Base-by-base conservation (phyloP, 2,888 invertebrate species). In the Myopa tessellatipennis region DNA sequence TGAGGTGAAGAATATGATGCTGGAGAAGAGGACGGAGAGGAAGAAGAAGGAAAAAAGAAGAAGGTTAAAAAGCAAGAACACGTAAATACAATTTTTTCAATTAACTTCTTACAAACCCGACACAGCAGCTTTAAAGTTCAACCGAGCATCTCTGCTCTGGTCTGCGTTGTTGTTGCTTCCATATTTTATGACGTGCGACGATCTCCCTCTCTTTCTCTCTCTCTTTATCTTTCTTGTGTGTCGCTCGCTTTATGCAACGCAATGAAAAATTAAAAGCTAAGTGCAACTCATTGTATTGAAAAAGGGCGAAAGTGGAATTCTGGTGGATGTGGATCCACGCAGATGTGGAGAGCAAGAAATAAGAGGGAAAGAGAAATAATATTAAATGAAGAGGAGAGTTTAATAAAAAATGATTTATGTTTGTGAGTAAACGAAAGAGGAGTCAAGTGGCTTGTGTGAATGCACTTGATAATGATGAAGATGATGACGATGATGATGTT, bases 351-450 rank as follows among this genome's bases (percentile, higher is more conserved):
- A 10, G 45, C 3, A 8, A 45, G 7, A 52, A 18, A 52, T 26
- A 4, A 45, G 45, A 16, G 60, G 69, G 16, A 3, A 61, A 58
- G 26, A 26, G 38, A 26, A 36, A 52, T 50, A 60, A 36, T 18
- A 70, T 52, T 38, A 74, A 76, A 78, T 78, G 18, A 72, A 74
- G 67, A 10, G 55, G 55, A n/a, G 55, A 75, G 72, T 77, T 77
- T 77, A 79, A 79, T 75, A 79, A 79, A 78, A 79, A 79, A 75
- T 79, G 71, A 79, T 79, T 79, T 71, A 79, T 79, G 77, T 68
- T 36, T n/a, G 71, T 71, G 45, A 69, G 78, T 52, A 38, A 68
- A 45, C 75, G 61, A 69, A 50, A 72, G 40, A 36, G 36, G 63
- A n/a, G 61, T 18, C 72, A 71, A 75, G n/a, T 40, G 12, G 69